A percentile compares a stretch with the other conserved stretches of the same genome.
These are phyloP conservation scores for Bacillus rossius DNA, from an alignment of 1,140 invertebrate genomes.

Conservation along the genomic window DNA sequence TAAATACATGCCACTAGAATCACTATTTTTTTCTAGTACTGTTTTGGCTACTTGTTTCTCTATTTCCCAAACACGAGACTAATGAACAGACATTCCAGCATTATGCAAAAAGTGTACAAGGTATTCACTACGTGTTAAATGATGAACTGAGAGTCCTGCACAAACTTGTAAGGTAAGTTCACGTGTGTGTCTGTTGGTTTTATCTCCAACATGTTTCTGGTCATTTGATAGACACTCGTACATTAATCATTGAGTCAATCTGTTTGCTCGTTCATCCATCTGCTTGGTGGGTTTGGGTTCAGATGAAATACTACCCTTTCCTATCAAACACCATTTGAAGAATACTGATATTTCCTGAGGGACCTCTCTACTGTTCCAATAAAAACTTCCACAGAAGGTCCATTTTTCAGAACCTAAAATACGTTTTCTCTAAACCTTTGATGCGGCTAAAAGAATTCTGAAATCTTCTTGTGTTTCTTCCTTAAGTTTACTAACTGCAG, in stretches of 20 bases:
- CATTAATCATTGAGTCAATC: conserved; percentile 5
- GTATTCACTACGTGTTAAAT: conserved; percentile 4
- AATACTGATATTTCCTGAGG: neutral
- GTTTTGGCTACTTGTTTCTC: neutral
- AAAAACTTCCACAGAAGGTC: conserved; percentile 1
- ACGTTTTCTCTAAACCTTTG: neutral
- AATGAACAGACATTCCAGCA: conserved; percentile 1
- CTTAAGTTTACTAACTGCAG: conserved; percentile 4
- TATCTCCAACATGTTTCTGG: neutral
- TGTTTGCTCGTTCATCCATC: conserved; percentile 4
- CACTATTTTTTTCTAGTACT: conserved; percentile 2
- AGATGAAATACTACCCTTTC: neutral
- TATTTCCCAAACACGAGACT: conserved; percentile 1
- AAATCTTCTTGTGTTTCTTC: conserved; percentile 4
- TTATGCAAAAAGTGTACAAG: neutral
- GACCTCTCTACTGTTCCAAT: neutral
- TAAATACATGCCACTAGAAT: neutral
- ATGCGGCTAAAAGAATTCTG: neutral
- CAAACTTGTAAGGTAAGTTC: neutral
- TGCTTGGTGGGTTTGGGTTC: neutral
- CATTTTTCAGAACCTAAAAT: neutral
- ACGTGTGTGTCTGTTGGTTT: neutral
- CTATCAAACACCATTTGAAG: conserved; percentile 6
- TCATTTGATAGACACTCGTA: neutral
- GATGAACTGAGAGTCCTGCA: neutral